Conservation (phyloP, 2,888 invertebrate species). For the Metacarcinus magister region DNA sequence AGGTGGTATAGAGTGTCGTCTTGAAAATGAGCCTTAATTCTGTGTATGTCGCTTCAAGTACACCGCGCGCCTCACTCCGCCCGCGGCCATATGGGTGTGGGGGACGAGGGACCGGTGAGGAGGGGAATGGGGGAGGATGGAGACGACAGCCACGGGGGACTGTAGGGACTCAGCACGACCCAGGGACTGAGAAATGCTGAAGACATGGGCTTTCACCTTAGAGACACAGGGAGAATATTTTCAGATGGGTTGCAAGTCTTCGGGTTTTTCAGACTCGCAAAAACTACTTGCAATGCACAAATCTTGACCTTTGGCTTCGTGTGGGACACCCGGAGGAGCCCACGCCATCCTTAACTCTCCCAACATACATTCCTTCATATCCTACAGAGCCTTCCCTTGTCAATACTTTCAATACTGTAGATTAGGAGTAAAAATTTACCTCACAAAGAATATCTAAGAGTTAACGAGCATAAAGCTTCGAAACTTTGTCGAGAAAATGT, state of each 20-base stretch:
- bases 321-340: constrained; percentile 58
- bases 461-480: not conserved
- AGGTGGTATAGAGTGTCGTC: not conserved
- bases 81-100: constrained; percentile 69
- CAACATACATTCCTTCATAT: not conserved
- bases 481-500: not conserved
- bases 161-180: constrained; percentile 16
- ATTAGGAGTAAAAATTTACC: not conserved
- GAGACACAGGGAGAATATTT: constrained; percentile 18
- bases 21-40: constrained; percentile 65
- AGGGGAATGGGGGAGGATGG: not conserved
- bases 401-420: not conserved
- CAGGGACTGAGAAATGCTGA: not conserved
- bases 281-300: constrained; percentile 57
- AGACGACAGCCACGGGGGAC: constrained; percentile 54
- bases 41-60: constrained; percentile 62
- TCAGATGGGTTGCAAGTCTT: not conserved
- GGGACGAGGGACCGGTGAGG: constrained; percentile 13
- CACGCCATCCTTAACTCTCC: constrained; percentile 26
- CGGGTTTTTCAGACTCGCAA: not conserved
- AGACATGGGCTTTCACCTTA: not conserved
- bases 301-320: constrained; percentile 73
- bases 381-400: not conserved
- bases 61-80: constrained; percentile 72
- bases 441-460: not conserved